Percentiles rank a stretch among this genome's conserved stretches.
These are phyloP conservation scores for Desmodus rotundus DNA, from an alignment of 2,113 vertebrate species.

Conservation along the genomic window DNA sequence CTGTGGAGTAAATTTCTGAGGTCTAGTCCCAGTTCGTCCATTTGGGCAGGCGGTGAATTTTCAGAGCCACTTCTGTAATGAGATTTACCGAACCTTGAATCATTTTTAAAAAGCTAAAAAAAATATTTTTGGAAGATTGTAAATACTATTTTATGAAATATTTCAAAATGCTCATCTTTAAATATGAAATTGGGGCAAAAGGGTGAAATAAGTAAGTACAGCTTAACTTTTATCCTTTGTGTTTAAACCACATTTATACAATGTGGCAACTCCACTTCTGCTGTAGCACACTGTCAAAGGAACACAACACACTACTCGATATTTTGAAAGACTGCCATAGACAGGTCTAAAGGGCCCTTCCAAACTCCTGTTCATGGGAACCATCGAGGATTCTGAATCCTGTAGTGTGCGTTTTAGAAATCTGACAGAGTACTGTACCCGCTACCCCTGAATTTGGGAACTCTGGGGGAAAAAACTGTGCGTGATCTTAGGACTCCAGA, in stretches of 20 bases:
- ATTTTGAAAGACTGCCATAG: not conserved
- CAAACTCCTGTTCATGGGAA: not conserved
- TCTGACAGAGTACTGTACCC: not conserved
- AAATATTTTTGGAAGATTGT: not conserved
- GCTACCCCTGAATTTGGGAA: not conserved
- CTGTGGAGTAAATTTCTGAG: not conserved
- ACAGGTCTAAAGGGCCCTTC: not conserved
- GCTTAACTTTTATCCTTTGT: slow-evolving; percentile 6
- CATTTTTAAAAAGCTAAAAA: not conserved
- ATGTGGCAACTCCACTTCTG: not conserved
- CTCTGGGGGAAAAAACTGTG: not conserved
- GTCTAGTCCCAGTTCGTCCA: not conserved
- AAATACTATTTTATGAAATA: not conserved
- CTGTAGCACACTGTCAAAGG: not conserved
- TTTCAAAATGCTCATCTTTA: not conserved
- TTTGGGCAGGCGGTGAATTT: not conserved
- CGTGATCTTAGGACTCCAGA: not conserved
- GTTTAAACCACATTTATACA: not conserved
- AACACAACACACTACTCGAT: not conserved
- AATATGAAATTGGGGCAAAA: not conserved
- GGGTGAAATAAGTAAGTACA: not conserved
- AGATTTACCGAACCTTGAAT: not conserved
- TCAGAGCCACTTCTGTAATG: not conserved
- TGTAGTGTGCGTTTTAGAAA: not conserved
- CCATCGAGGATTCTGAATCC: not conserved